Percentiles rank a stretch among this genome's conserved stretches.
Conservation (phyloP, 1,140 invertebrate genomes). For the Bombus fervidus region DNA sequence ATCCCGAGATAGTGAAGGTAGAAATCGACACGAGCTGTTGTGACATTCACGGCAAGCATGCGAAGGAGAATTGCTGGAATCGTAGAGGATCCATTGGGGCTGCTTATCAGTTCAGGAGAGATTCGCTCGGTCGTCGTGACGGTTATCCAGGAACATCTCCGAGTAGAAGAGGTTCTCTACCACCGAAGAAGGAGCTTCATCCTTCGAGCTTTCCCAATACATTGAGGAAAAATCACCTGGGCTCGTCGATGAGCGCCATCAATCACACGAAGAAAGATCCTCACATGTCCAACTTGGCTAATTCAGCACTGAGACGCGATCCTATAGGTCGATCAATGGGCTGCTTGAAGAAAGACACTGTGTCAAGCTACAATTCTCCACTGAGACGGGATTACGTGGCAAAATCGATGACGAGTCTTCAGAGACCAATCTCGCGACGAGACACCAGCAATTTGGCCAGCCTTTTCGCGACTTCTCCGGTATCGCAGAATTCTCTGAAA, state of each 20-base stretch:
- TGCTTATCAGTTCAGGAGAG: slow-evolving; percentile 71
- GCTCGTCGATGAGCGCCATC: slow-evolving; percentile 81
- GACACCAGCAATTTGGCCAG: slow-evolving; percentile 67
- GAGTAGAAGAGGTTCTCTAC: slow-evolving; percentile 84
- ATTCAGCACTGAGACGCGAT: slow-evolving; percentile 68
- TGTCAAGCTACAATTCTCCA: slow-evolving; percentile 80
- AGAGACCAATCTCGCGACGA: slow-evolving; percentile 72
- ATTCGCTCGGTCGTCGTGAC: slow-evolving; percentile 66
- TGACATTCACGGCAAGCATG: slow-evolving; percentile 87
- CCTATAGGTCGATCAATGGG: slow-evolving; percentile 79
- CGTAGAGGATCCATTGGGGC: slow-evolving; percentile 84
- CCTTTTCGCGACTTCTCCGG: slow-evolving; percentile 62
- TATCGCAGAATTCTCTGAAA: slow-evolving; percentile 62
- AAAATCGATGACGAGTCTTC: slow-evolving; percentile 78
- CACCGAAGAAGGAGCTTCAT: slow-evolving; percentile 84
- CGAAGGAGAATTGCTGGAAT: slow-evolving; percentile 81
- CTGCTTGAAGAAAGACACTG: slow-evolving; percentile 82
- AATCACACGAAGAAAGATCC: slow-evolving; percentile 73
- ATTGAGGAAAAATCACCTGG: slow-evolving; percentile 84
- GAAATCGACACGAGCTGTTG: slow-evolving; percentile 85
- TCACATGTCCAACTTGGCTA: slow-evolving; percentile 62
- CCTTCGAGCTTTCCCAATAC: slow-evolving; percentile 87
- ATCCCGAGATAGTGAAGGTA: slow-evolving; percentile 82
- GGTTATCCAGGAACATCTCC: slow-evolving; percentile 60
- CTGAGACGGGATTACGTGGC: slow-evolving; percentile 80